These are phyloP conservation scores for Willisornis vidua DNA, from an alignment of 2,113 vertebrate genomes.

Conservation along the genomic window DNA sequence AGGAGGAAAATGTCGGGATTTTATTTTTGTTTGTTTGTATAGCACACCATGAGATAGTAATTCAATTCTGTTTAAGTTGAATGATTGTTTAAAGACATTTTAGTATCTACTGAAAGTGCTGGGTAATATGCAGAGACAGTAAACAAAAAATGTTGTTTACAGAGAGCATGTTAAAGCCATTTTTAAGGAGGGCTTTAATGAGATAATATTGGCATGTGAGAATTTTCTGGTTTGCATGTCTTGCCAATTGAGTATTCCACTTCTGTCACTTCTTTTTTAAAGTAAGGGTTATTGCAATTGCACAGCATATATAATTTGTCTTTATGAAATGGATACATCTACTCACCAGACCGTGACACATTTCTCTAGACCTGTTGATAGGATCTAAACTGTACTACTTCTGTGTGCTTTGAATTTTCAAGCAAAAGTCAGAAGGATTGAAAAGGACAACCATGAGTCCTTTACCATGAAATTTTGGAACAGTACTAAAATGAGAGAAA, in stretches of 20 bases:
- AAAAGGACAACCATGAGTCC: not conserved
- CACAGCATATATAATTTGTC: constrained; percentile 22
- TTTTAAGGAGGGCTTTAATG: constrained; percentile 45
- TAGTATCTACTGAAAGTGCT: not conserved
- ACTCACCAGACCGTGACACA: not conserved
- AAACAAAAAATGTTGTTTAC: constrained; percentile 28
- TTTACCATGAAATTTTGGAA: constrained; percentile 13
- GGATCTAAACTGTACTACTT: not conserved
- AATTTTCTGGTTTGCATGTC: not conserved
- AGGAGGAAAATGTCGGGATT: not conserved
- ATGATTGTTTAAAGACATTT: not conserved
- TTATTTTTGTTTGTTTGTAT: not conserved
- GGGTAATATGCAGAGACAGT: not conserved
- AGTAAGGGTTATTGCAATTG: not conserved
- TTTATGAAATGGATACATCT: constrained; percentile 21
- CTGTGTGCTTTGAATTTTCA: not conserved
- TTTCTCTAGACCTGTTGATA: constrained; percentile 6
- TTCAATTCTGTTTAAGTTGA: not conserved
- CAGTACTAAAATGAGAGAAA: not conserved
- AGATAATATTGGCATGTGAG: not conserved
- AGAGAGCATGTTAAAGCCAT: not conserved
- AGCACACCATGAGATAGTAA: not conserved
- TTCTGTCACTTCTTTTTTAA: constrained; percentile 28
- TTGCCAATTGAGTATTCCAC: constrained; percentile 22
- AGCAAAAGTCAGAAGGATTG: not conserved